phyloP scores from a whole-genome alignment of 2,888 invertebrate species.

The Acrobasis repandana region DNA sequence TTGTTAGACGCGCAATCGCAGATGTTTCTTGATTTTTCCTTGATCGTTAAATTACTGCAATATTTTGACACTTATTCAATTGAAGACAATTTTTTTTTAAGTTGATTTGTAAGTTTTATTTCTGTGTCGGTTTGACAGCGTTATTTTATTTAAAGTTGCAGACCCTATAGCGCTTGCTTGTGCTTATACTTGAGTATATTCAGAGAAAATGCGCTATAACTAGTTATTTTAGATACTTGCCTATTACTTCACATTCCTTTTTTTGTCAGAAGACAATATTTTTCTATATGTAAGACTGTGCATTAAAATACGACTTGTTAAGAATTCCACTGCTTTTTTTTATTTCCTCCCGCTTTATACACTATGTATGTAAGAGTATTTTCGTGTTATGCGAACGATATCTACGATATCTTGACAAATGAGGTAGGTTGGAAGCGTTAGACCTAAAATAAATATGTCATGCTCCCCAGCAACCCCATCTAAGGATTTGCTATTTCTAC shows the following conservation, averaged over 20 bases:
- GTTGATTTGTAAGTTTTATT: slow-evolving; percentile 7
- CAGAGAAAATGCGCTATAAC: slow-evolving; percentile 66
- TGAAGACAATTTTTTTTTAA: slow-evolving; percentile 5
- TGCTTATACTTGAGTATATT: slow-evolving; percentile 71
- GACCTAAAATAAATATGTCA: too few species aligned
- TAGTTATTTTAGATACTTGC: background rate
- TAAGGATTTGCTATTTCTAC: too few species aligned
- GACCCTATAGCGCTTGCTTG: slow-evolving; percentile 66
- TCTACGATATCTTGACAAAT: too few species aligned
- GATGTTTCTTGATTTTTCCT: slow-evolving; percentile 23
- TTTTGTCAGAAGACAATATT: slow-evolving; percentile 3
- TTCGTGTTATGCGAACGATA: too few species aligned
- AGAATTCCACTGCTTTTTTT: background rate
- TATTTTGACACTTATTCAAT: background rate
- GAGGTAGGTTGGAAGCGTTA: too few species aligned
- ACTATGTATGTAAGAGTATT: too few species aligned
- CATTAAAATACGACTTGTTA: slow-evolving; percentile 12
- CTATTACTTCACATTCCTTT: background rate
- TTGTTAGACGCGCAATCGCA: slow-evolving; percentile 36
- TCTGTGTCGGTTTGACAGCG: slow-evolving; percentile 34
- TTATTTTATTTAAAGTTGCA: slow-evolving; percentile 62
- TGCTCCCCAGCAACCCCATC: too few species aligned
- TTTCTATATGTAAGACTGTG: slow-evolving; percentile 13
- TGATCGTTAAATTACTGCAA: slow-evolving; percentile 15
- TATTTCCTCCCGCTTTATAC: too few species aligned